Evolutionary conservation across 2,888 invertebrate genomes (phyloP).

Genomic region (Eudasyphora cyanicolor): DNA sequence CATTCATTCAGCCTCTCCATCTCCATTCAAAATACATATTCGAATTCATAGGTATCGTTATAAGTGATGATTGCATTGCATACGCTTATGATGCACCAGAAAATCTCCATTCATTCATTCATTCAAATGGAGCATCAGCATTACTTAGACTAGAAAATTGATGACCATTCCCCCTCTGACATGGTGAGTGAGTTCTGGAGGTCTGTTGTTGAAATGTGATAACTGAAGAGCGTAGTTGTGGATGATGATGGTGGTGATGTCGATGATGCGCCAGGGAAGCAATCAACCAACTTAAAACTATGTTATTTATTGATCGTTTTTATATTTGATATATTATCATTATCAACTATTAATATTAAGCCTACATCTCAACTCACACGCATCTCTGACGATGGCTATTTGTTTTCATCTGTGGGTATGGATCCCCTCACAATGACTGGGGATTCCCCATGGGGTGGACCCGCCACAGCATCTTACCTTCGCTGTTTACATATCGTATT

Average conservation of each 20-base stretch:
- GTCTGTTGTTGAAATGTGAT: slow-evolving; percentile 9
- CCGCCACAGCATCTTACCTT: slow-evolving; percentile 23
- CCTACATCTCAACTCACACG: background rate
- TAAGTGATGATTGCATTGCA: slow-evolving; percentile 26
- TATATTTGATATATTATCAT: slow-evolving; percentile 56
- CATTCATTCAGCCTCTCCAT: background rate
- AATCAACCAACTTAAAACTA: slow-evolving; percentile 40
- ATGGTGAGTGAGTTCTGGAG: background rate
- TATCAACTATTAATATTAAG: slow-evolving; percentile 23
- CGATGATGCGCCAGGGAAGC: slow-evolving; percentile 43
- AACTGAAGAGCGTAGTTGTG: background rate
- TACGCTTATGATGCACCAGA: slow-evolving; percentile 2
- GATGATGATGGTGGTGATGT: slow-evolving; percentile 30
- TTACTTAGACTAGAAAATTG: slow-evolving; percentile 54
- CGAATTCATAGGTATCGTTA: background rate
- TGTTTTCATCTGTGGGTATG: background rate
- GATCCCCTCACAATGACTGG: slow-evolving; percentile 3
- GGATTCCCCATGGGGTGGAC: slow-evolving; percentile 63
- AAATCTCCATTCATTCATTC: slow-evolving; percentile 14
- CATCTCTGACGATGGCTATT: background rate
- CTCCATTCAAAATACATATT: background rate
- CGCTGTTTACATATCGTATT: background rate
- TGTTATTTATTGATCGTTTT: slow-evolving; percentile 49
- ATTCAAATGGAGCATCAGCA: slow-evolving; percentile 24
- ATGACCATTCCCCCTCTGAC: slow-evolving; percentile 14